Base-by-base conservation (phyloP, 2,113 vertebrate species). In the Grantiella picta region DNA sequence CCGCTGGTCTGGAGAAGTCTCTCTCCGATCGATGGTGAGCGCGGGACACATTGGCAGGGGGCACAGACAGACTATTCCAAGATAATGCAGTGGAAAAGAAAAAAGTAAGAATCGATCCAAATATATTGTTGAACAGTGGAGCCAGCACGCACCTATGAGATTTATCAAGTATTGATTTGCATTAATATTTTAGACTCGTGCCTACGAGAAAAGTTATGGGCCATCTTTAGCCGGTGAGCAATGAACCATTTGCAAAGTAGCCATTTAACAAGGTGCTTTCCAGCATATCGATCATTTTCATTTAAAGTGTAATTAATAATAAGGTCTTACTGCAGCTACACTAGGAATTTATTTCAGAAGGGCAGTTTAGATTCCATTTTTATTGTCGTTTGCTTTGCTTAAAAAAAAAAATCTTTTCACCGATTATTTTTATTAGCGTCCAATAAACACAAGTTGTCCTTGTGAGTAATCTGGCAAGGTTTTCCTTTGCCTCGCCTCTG, bases 131-230 rank as follows among this genome's bases (percentile, higher is more conserved):
- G 82, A 52, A 53, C 94, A 12, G 49, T 95, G 95, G 96, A 95
- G 96, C 94, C 96, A 87, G 82, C 5, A 27, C 28, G 29, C 95
- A 96, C 90, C 91, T 94, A 86, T 79, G 95, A 97, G 96, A 94
- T 95, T 95, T 96, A 94, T 97, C 95, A 94, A 79, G 81, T 72
- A 97, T 96, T 92, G 96, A 96, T 92, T 85, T 81, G 65, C 86
- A 96, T 97, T 6, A 96, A 97, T 96, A 95, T 96, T 97, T 96
- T 59, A 97, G 45, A 49, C 19, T 44, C 54, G 5, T 49, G 79
- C 76, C 94, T 81, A 36, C 20, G 4, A 94, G 94, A 81, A 91
- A 89, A 95, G 76, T 92, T 94, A 83, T 70, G 35, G 63, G 18
- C 80, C 76, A 19, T 93, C 76, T 90, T 52, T 65, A 92, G 87